Evolutionary conservation across 2,888 invertebrate genomes (phyloP), one percentile per base, ranked within the genome.

Genomic region (Labia minor): DNA sequence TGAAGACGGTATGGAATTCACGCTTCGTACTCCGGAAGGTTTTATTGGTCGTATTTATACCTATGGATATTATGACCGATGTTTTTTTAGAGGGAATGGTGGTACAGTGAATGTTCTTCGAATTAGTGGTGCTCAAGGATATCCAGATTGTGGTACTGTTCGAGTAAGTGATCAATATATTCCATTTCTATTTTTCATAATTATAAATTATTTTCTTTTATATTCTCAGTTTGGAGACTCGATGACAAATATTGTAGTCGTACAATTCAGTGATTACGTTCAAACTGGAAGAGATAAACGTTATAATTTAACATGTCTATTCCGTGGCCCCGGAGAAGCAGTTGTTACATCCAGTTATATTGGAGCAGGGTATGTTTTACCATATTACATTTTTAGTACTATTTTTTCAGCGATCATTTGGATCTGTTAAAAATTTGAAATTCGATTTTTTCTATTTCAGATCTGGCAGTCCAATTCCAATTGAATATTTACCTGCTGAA

Each of bases 1-100:
- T 74, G 92, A 93, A 79, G 93, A 94, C 75, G 94, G 93, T 1
- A 95, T 95, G 93, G 93, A 93, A 76, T 94, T 95, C 75, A 92
- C 92, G 0, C 80, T 95, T 65, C 82, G 89, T 69, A 89, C 93
- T 0, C 91, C 92, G 0, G 93, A 93, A 81, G 90, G 90, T 10
- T 95, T 94, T 77, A 85, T 89, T 71, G 94, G 94, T 1, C 81
- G 94, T 65, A 93, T 95, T 77, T 95, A 94, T 77, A 91, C 93
- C 0, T 92, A 94, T 74, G 93, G 93, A 1, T 93, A 88, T 77
- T 95, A 94, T 76, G 93, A 94, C 75, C 81, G 87, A 37, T 95
- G 94, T 75, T 94, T 92, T 82, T 92, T 92, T 83, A 85, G 93
- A 67, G 94, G 94, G 10, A 92, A 91, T 73, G 94, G 94, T 4